Conservation (phyloP, 2,797 vertebrate genomes). For the Echeneis naucrates region DNA sequence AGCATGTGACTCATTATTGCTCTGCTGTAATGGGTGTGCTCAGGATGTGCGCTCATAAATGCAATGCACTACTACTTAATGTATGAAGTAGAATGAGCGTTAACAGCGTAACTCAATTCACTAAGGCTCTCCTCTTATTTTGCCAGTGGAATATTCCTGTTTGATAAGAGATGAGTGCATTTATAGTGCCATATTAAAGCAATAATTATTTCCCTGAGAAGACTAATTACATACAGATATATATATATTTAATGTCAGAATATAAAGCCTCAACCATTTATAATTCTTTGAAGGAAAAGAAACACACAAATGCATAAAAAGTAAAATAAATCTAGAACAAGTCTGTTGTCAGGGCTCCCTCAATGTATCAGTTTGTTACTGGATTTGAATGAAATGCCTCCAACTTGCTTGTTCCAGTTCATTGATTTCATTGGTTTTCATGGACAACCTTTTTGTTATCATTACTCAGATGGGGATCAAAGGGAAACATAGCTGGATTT, state of each 20-base stretch:
- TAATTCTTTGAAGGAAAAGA: conserved; percentile 3
- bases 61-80: conserved; percentile 20
- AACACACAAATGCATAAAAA: conserved; percentile 7
- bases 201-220: conserved; percentile 13
- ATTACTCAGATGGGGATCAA: conserved; percentile 51
- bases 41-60: conserved; percentile 9
- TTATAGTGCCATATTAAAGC: conserved; percentile 12
- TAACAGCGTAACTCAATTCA: conserved; percentile 34
- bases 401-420: conserved; percentile 23
- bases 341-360: conserved; percentile 3
- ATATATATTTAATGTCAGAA: not conserved
- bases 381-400: conserved; percentile 38
- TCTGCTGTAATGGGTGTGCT: conserved; percentile 41
- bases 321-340: not conserved
- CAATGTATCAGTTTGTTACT: conserved; percentile 25
- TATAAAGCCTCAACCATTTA: conserved; percentile 12
- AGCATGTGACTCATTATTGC: conserved; percentile 46
- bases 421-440: conserved; percentile 43
- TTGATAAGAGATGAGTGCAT: conserved; percentile 24
- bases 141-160: conserved; percentile 29
- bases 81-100: conserved; percentile 47
- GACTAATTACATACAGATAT: conserved; percentile 2
- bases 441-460: conserved; percentile 58
- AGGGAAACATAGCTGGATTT: conserved; percentile 40
- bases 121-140: conserved; percentile 33